Percentiles rank a stretch among this genome's conserved stretches.
phyloP scores from a whole-genome alignment of 2,113 vertebrate genomes.

The Brachyistius frenatus region DNA sequence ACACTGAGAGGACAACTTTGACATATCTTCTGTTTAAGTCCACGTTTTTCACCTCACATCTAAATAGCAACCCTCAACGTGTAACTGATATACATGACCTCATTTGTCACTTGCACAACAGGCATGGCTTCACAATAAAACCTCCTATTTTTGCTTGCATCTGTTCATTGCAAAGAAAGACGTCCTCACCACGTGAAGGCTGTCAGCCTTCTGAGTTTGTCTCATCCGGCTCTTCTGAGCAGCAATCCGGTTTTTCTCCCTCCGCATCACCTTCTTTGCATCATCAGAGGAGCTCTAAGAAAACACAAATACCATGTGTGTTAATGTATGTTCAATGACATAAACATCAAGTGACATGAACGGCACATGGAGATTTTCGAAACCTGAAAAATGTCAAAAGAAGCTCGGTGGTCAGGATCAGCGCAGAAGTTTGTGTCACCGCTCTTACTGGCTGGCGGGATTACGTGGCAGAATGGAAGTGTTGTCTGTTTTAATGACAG shows the following conservation, averaged over 20 bases:
- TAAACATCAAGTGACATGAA: neutral
- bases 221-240: slow-evolving; percentile 98
- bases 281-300: slow-evolving; percentile 93
- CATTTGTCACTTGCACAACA: too few species aligned
- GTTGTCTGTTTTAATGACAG: slow-evolving; percentile 14
- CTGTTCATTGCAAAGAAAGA: neutral
- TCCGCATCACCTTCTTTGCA: slow-evolving; percentile 92
- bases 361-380: neutral
- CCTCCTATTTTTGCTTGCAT: neutral
- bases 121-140: too few species aligned
- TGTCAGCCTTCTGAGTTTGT: slow-evolving; percentile 97
- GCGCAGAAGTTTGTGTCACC: neutral
- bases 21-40: neutral
- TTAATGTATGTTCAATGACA: slow-evolving; percentile 1
- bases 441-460: neutral
- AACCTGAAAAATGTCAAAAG: neutral
- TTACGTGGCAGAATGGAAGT: slow-evolving; percentile 14
- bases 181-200: slow-evolving; percentile 93
- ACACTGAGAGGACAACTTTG: neutral
- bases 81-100: too few species aligned
- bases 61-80: too few species aligned
- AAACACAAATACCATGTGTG: slow-evolving; percentile 34
- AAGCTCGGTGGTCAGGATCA: neutral
- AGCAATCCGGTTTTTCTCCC: slow-evolving; percentile 97
- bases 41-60: too few species aligned